Percentiles rank a stretch among this genome's conserved stretches.
phyloP scores from a whole-genome alignment of 2,797 vertebrate genomes.

The Fundulus diaphanus region DNA sequence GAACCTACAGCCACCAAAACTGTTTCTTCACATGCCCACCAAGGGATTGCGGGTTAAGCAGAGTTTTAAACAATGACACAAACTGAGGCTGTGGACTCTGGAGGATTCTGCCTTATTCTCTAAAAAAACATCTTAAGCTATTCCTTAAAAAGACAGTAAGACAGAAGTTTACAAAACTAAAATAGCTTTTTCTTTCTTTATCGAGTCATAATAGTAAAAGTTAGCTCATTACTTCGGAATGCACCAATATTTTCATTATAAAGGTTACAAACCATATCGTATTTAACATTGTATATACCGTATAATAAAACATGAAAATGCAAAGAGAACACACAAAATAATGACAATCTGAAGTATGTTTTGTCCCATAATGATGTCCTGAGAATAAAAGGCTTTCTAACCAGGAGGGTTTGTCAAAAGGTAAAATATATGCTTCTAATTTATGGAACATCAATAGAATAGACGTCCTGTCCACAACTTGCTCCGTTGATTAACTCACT shows the following conservation, averaged over 20 bases:
- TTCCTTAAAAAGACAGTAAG: constrained; percentile 30
- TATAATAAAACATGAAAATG: neutral
- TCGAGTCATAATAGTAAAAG: neutral
- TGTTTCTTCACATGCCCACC: constrained; percentile 31
- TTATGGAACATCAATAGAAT: constrained; percentile 79
- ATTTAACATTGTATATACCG: neutral
- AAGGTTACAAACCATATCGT: neutral
- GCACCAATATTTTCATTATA: neutral
- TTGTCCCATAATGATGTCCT: constrained; percentile 34
- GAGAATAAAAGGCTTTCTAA: constrained; percentile 51
- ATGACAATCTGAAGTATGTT: constrained; percentile 2
- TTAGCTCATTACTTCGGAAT: neutral
- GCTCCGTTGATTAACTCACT: constrained; percentile 80
- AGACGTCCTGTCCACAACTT: constrained; percentile 69
- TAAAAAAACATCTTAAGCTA: constrained; percentile 28
- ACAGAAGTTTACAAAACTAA: neutral
- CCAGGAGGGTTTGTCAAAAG: constrained; percentile 57
- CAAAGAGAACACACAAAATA: constrained; percentile 1
- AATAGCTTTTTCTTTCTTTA: neutral
- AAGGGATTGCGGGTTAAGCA: constrained; percentile 54
- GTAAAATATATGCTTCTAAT: constrained; percentile 71
- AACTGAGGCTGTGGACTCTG: constrained; percentile 50
- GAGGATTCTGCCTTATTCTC: constrained; percentile 45
- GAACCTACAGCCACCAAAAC: constrained; percentile 36
- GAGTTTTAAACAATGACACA: constrained; percentile 56